A percentile compares a stretch with the other conserved stretches of the same genome.
Evolutionary conservation across 2,888 invertebrate species (phyloP).

Genomic region (Athalia circularis): DNA sequence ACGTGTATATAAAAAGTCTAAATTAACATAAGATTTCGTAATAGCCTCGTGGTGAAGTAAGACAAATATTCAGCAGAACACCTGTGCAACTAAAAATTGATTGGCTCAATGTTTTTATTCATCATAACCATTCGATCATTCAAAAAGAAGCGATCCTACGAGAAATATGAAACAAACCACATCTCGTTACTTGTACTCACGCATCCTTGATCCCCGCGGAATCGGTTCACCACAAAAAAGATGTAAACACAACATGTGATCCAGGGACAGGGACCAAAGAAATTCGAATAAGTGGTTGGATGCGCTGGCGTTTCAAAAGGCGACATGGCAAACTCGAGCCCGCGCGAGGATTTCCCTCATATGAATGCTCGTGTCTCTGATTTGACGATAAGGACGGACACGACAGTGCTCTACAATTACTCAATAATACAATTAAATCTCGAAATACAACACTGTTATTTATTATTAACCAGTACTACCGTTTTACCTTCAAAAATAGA

Average conservation of each 20-base stretch:
- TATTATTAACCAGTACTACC: not conserved
- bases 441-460: not conserved
- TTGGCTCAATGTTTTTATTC: not conserved
- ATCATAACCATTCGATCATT: not conserved
- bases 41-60: slow-evolving; percentile 17
- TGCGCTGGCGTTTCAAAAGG: slow-evolving; percentile 37
- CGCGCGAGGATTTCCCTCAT: slow-evolving; percentile 29
- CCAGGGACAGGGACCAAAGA: not conserved
- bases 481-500: slow-evolving; percentile 42
- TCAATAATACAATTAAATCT: not conserved
- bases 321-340: slow-evolving; percentile 33
- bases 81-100: slow-evolving; percentile 32
- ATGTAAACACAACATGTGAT: slow-evolving; percentile 35
- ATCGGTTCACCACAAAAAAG: not conserved
- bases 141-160: not conserved
- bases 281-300: slow-evolving; percentile 41
- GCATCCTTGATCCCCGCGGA: not conserved
- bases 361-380: slow-evolving; percentile 17
- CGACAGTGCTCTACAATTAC: not conserved
- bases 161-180: not conserved
- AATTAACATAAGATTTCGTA: not conserved
- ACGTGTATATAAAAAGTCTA: not conserved
- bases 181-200: not conserved
- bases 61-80: not conserved
- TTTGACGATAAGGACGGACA: not conserved